Evolutionary conservation across 2,113 vertebrate species (phyloP).

Genomic region (Urocynchramus pylzowi): DNA sequence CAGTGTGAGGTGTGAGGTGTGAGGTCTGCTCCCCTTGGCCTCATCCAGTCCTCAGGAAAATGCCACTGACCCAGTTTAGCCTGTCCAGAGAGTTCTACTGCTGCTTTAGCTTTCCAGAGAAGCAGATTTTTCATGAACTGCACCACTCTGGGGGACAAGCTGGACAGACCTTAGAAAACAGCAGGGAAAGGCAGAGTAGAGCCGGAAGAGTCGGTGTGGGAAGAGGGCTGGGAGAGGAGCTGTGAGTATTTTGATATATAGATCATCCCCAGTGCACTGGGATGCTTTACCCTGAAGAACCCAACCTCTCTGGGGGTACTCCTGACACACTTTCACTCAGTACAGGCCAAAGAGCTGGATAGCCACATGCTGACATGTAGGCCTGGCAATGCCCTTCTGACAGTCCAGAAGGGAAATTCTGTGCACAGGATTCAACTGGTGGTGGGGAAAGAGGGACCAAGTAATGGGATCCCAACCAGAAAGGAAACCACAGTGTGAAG

Average conservation of each 20-base stretch:
- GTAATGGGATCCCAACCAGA: background rate
- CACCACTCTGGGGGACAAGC: background rate
- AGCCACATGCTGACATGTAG: background rate
- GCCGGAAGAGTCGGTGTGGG: background rate
- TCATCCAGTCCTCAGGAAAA: background rate
- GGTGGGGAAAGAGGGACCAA: background rate
- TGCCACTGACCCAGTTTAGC: background rate
- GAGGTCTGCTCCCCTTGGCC: background rate
- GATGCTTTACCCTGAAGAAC: background rate
- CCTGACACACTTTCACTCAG: background rate
- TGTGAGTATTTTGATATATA: background rate
- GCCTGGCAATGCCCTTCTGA: background rate
- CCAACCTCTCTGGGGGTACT: background rate
- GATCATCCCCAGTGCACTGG: background rate
- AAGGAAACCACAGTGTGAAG: background rate
- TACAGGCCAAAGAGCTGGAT: background rate
- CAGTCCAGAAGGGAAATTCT: background rate
- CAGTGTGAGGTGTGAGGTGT: too few relatives aligned
- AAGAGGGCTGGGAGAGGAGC: background rate
- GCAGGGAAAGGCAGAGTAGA: background rate
- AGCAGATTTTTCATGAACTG: background rate
- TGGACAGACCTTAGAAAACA: background rate
- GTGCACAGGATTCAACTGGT: background rate
- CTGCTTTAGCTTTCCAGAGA: background rate
- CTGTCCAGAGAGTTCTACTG: background rate